Evolutionary conservation across 53 echinoderm and acorn worm genomes (phyloP).

Genomic region (Hippasteria phrygiana): DNA sequence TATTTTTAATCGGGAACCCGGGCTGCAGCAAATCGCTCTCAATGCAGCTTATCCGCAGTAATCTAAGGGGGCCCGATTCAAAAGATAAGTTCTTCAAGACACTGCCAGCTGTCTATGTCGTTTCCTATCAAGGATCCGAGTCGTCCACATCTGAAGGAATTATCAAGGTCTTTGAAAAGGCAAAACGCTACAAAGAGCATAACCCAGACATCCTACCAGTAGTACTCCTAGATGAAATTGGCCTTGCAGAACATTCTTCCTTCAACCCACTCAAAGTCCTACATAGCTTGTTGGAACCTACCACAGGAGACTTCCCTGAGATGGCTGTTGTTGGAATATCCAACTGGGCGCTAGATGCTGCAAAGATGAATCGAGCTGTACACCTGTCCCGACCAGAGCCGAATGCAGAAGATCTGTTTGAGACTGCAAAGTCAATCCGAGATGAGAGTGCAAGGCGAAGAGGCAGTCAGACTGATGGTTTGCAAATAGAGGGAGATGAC

Average conservation of each 20-base stretch:
- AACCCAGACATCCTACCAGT: conserved; percentile 68
- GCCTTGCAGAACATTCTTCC: conserved; percentile 63
- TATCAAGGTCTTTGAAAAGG: conserved; percentile 67
- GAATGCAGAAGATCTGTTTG: conserved; percentile 38
- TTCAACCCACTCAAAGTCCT: conserved; percentile 71
- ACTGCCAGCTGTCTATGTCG: conserved; percentile 59
- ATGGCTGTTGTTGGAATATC: conserved; percentile 72
- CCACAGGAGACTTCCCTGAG: conserved; percentile 55
- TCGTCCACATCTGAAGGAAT: conserved; percentile 73
- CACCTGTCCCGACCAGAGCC: conserved; percentile 70
- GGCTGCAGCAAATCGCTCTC: conserved; percentile 72
- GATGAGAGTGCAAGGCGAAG: conserved; percentile 48
- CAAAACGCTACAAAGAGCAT: conserved; percentile 64
- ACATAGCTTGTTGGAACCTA: conserved; percentile 66
- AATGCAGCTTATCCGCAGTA: conserved; percentile 71
- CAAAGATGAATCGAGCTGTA: conserved; percentile 70
- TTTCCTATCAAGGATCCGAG: conserved; percentile 72
- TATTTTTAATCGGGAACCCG: conserved; percentile 69
- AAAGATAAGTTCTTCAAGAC: conserved; percentile 56
- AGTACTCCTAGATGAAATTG: conserved; percentile 69
- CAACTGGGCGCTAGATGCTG: conserved; percentile 69
- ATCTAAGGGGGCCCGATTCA: conserved; percentile 59
- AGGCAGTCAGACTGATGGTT: neutral
- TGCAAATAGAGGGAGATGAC: neutral
- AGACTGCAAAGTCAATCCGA: conserved; percentile 64